Percentiles rank a stretch among this genome's conserved stretches.
Conservation (phyloP, 2,888 invertebrate species). For the Eupithecia inturbata region DNA sequence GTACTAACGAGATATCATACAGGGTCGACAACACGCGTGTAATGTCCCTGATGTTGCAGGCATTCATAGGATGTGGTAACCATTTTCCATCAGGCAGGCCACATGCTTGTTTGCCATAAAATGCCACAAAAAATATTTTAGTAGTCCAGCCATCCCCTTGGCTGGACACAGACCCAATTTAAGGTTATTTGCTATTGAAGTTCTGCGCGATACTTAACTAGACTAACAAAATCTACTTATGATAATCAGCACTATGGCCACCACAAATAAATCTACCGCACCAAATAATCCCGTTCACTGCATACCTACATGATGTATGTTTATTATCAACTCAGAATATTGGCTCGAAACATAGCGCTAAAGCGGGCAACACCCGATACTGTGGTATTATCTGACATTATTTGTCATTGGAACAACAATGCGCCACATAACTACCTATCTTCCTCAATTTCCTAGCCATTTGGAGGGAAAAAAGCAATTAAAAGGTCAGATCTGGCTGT, state of each 20-base stretch:
- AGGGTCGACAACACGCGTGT: not conserved
- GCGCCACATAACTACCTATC: slow-evolving; percentile 66
- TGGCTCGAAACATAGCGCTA: slow-evolving; percentile 80
- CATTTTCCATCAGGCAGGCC: not conserved
- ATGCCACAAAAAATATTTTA: not conserved
- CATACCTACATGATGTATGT: slow-evolving; percentile 62
- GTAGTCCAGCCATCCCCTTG: not conserved
- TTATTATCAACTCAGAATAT: slow-evolving; percentile 80
- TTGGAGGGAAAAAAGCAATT: slow-evolving; percentile 46
- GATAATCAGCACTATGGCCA: not conserved
- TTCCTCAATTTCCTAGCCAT: slow-evolving; percentile 75
- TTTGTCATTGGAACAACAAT: slow-evolving; percentile 82
- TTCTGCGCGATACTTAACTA: not conserved
- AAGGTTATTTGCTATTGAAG: not conserved
- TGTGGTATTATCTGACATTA: slow-evolving; percentile 82
- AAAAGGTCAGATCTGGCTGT: slow-evolving; percentile 12
- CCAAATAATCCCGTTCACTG: slow-evolving; percentile 36
- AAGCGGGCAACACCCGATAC: slow-evolving; percentile 79
- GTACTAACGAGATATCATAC: not conserved
- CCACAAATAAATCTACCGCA: slow-evolving; percentile 6
- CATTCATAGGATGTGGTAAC: not conserved
- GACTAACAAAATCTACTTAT: not conserved
- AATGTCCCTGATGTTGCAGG: not conserved
- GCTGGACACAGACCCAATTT: not conserved
- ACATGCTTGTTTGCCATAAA: not conserved